Conservation (phyloP, 2,113 vertebrate species). For the Garra rufa region DNA sequence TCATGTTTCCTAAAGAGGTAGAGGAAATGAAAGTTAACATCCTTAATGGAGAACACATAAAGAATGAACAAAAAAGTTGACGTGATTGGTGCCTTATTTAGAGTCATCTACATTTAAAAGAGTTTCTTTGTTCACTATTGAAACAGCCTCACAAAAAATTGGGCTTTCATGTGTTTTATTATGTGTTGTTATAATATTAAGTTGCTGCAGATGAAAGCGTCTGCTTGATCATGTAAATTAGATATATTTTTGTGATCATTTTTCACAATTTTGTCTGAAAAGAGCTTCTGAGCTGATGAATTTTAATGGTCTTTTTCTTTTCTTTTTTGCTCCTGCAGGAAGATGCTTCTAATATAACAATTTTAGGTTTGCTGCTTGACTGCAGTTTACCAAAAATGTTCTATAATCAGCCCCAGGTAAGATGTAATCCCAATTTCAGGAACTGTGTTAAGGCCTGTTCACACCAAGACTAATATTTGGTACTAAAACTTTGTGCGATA, state of each 20-base stretch:
- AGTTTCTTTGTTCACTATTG: background rate
- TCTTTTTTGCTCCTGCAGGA: conserved; percentile 72
- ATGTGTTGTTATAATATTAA: background rate
- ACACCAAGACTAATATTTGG: background rate
- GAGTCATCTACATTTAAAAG: background rate
- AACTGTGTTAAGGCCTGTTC: background rate
- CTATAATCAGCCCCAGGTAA: conserved; percentile 85
- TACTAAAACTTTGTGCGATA: background rate
- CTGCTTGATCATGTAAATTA: background rate
- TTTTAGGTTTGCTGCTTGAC: conserved; percentile 88
- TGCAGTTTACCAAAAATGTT: conserved; percentile 85
- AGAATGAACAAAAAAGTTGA: conserved; percentile 9
- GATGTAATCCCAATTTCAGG: background rate
- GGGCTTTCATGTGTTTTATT: background rate
- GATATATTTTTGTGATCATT: background rate
- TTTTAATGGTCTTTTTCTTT: too few species aligned
- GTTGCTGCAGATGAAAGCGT: background rate
- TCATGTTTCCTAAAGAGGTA: background rate
- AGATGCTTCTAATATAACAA: conserved; percentile 88
- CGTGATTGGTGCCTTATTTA: background rate
- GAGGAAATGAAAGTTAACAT: background rate
- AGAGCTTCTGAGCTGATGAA: background rate
- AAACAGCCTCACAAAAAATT: background rate
- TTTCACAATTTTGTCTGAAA: background rate
- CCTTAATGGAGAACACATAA: background rate